Evolutionary conservation across 2,797 vertebrate species (phyloP), one percentile per base, ranked within the genome.

Genomic region (Menidia menidia): DNA sequence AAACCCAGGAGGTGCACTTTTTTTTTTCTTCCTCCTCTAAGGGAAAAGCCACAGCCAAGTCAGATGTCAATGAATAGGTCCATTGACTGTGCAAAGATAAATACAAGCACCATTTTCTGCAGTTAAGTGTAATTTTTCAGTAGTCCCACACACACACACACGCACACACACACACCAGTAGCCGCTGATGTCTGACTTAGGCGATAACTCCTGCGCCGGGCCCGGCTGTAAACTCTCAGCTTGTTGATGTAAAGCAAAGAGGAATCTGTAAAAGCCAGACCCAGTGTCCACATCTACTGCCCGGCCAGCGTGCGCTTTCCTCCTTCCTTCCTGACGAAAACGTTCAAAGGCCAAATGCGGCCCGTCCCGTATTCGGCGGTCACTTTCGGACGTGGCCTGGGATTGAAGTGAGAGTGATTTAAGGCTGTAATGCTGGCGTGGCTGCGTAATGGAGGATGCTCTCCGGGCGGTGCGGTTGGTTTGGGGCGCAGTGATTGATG

Each of bases 41-140:
- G 60, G 68, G 75, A 73, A 19, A 72, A 72, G 80, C 41, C 83
- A 16, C 68, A 68, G 84, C 80, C 73, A 71, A 87, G 79, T 90
- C 80, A 86, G 32, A 87, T 87, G 88, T 81, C 81, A 82, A 75
- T 89, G 88, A 92, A 89, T 91, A 72, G 73, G 18, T 82, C 89
- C 89, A 86, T 92, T 93, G 87, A 91, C 77, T 59, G 5, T 12
- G 47, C 87, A 78, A 85, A 86, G 89, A 88, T 88, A 88, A 91
- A 90, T 88, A 89, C 88, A 74, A 91, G 80, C 68, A 57, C 75
- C 25, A 60, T 83, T 92, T 90, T 91, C 60, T 66, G 79, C 85
- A 86, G 80, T 87, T 86, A 78, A 80, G 68, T 87, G 67, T 83
- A 73, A 77, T 88, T 88, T 93, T 87, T 89, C 73, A 72, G 81